Conservation (phyloP, 1,140 invertebrate genomes). For the Ganaspis sp. region DNA sequence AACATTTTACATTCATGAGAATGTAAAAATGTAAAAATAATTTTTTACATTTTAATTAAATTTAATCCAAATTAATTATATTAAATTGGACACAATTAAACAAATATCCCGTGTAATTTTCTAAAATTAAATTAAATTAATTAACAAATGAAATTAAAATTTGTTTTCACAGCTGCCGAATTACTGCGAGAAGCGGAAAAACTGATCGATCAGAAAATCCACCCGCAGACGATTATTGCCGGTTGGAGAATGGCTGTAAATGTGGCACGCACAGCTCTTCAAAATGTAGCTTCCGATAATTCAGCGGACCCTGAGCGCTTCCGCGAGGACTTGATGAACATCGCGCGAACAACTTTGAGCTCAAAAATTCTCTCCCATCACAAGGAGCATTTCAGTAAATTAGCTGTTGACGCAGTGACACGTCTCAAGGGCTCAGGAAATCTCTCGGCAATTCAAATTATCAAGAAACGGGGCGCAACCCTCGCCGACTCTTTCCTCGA, state of each 20-base stretch:
- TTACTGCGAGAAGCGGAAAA: slow-evolving; percentile 96
- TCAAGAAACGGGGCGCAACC: slow-evolving; percentile 96
- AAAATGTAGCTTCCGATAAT: slow-evolving; percentile 87
- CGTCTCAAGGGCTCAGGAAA: slow-evolving; percentile 97
- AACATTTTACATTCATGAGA: too few relatives aligned
- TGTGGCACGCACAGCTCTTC: slow-evolving; percentile 89
- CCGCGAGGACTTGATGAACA: slow-evolving; percentile 94
- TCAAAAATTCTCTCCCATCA: slow-evolving; percentile 99
- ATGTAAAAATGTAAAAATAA: neutral
- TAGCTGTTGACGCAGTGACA: slow-evolving; percentile 96
- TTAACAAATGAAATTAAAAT: neutral
- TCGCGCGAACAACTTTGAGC: slow-evolving; percentile 97
- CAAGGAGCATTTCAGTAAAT: slow-evolving; percentile 96
- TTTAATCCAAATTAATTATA: too few relatives aligned
- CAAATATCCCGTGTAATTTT: too few relatives aligned
- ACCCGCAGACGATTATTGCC: slow-evolving; percentile 98
- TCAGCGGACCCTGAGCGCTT: slow-evolving; percentile 88
- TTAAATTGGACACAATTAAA: too few relatives aligned
- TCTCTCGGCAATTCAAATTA: slow-evolving; percentile 97
- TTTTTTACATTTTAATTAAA: slow-evolving; percentile 30
- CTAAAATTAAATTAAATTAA: slow-evolving; percentile 33
- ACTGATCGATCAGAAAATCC: slow-evolving; percentile 94
- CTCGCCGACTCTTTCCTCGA: slow-evolving; percentile 97
- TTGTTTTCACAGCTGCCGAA: slow-evolving; percentile 86
- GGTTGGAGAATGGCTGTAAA: slow-evolving; percentile 94